phyloP scores from a whole-genome alignment of 1,140 invertebrate species.

The Palaemon carinicauda region DNA sequence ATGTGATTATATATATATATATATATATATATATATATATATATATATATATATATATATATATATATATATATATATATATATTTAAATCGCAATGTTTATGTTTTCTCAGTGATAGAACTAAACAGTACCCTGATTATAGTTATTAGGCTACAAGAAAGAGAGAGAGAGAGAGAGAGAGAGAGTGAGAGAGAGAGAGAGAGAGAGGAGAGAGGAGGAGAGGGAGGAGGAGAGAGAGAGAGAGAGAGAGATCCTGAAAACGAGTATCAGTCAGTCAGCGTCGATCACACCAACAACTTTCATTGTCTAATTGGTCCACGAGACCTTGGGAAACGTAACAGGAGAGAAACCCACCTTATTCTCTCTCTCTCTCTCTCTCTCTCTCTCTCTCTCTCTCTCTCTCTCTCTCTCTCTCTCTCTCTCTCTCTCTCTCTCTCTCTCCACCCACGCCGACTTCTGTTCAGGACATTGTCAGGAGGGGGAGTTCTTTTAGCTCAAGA shows the following conservation, averaged over 20 bases:
- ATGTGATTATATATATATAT: background rate
- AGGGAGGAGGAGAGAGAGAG: background rate
- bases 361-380: constrained; percentile 20
- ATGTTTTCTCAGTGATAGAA: too few relatives aligned
- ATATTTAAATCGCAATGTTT: background rate
- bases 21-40: background rate
- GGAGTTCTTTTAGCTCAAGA: too few relatives aligned
- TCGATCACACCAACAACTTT: background rate
- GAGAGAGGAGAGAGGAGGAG: too few relatives aligned
- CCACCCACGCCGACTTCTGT: background rate
- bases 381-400: constrained; percentile 36
- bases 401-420: constrained; percentile 18
- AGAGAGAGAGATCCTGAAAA: background rate
- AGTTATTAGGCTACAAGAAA: too few relatives aligned
- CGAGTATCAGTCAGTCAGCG: background rate
- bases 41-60: background rate
- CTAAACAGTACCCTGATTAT: too few relatives aligned
- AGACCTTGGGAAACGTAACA: too few relatives aligned
- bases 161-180: too few relatives aligned
- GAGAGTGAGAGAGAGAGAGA: too few relatives aligned
- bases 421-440: constrained; percentile 20
- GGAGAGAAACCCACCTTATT: background rate
- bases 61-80: background rate
- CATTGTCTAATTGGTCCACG: background rate
- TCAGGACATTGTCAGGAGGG: too few relatives aligned